Conservation (phyloP, 2,113 vertebrate species). For the Macaca fascicularis region T2T-MFA8v1.1 NC_088375.1:198929501-198930000, state of each 20-base stretch:
- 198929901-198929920: slow-evolving; percentile 1
- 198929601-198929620: slow-evolving; percentile 98
- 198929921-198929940: not conserved
- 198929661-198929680: slow-evolving; percentile 98
- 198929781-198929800: slow-evolving; percentile 2
- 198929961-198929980: no score
- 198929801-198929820: not conserved
- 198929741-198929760: not conserved
- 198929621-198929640: slow-evolving; percentile 99
- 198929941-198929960: no score
- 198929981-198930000: no score
- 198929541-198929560: slow-evolving; percentile 91
- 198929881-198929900: slow-evolving; percentile 15
- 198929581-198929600: slow-evolving; percentile 97
- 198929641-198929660: slow-evolving; percentile 97
- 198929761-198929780: not conserved
- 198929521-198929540: not conserved
- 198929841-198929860: not conserved
- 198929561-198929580: slow-evolving; percentile 99
- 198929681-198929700: slow-evolving; percentile 36
- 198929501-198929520: not conserved
- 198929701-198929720: slow-evolving; percentile 49
- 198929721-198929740: not conserved
- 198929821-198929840: not conserved
- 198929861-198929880: not conserved